Base-by-base conservation (phyloP, 2,797 vertebrate genomes). In the Prunella strophiata region DNA sequence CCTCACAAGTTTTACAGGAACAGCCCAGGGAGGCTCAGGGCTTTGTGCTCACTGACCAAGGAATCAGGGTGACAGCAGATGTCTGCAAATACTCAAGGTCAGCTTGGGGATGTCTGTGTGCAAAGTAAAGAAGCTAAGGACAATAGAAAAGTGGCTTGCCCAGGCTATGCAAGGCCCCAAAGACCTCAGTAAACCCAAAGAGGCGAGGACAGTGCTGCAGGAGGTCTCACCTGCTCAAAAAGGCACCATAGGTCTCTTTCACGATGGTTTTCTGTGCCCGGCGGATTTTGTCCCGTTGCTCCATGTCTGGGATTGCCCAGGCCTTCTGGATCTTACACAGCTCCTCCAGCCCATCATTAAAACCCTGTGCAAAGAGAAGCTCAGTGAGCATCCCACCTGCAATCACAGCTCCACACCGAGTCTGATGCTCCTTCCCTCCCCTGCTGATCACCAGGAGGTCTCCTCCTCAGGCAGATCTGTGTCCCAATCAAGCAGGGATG, bases 291-390 rank as follows among this genome's bases (percentile, higher is more conserved):
- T 99, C 98, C 11, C 99, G 97, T 95, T 99, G 99, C 91, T 99
- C 99, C n/a, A 97, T 98, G 96, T 99, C 99, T 1, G 99, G 99
- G 86, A 99, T 99, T 13, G 99, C 99, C 99, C 99, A 99, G 16
- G 98, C 99, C 96, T 99, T 99, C 98, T 99, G 99, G 94, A 98
- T 99, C 97, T 99, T 99, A 94, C 99, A 99, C 66, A 99, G 66
- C 70, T 99, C 99, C 94, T 99, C 99, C 95, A 99, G 95, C 3
- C 99, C 99, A 0, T 99, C 99, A 8, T 99, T 99, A 79, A 99
- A 99, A 14, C 99, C 99, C 99, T 99, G 97, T 27, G 36, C 94
- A 67, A 63, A 78, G 72, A 1, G 42, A 73, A 70, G 52, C 34
- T 18, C 40, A 3, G 36, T 93, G 19, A 96, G 48, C 10, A 40